These are phyloP conservation scores for Harmothoe impar DNA, from an alignment of 2,888 invertebrate genomes.

Conservation along the genomic window DNA sequence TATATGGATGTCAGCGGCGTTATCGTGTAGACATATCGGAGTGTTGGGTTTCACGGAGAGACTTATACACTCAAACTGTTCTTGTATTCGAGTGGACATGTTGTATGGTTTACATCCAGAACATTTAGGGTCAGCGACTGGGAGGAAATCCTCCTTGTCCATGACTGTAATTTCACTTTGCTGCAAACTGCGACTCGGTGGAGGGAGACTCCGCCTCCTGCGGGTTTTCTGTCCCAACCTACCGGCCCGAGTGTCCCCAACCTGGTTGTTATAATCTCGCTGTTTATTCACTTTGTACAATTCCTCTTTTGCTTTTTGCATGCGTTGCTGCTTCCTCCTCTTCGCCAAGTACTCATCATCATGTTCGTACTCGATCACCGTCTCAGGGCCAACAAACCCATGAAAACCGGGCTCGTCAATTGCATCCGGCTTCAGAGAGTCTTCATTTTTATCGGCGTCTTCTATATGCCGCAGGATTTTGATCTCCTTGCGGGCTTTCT, in stretches of 20 bases:
- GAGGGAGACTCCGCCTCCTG: not conserved
- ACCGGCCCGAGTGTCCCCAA: not conserved
- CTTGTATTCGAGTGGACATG: not conserved
- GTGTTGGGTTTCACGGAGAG: constrained; percentile 62
- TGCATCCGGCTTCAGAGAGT: constrained; percentile 31
- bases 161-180: not conserved
- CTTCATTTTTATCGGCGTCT: constrained; percentile 57
- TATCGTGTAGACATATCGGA: constrained; percentile 66
- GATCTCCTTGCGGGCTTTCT: constrained; percentile 44
- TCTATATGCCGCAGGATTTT: constrained; percentile 34
- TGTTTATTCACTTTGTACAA: constrained; percentile 7
- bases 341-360: constrained; percentile 30
- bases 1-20: constrained; percentile 66
- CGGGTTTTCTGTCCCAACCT: not conserved
- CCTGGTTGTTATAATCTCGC: not conserved
- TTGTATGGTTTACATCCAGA: not conserved
- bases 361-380: constrained; percentile 52
- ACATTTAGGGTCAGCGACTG: not conserved
- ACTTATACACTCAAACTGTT: constrained; percentile 63
- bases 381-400: constrained; percentile 50
- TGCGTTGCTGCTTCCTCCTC: constrained; percentile 40
- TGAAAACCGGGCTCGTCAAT: constrained; percentile 57
- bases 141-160: not conserved
- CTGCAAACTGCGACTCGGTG: not conserved
- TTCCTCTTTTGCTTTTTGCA: constrained; percentile 43